Base-by-base conservation (phyloP, 2,113 vertebrate genomes). In the Corythornis vintsioides region DNA sequence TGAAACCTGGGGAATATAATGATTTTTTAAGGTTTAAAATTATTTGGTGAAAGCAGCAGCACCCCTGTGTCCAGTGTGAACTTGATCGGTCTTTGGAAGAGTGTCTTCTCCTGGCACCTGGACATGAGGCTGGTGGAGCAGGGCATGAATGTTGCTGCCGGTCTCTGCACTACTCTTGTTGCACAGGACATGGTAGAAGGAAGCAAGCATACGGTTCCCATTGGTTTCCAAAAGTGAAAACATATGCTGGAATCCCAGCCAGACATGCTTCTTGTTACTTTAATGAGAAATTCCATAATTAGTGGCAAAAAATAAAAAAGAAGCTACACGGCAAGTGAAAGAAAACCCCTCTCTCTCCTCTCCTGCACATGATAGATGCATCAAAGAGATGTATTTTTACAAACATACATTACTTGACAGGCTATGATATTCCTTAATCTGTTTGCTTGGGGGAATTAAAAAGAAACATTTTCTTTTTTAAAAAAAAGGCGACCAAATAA, bases 251-350 rank as follows among this genome's bases (percentile, higher is more conserved):
- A 82, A 48, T 64, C 84, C 72, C 83, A 40, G 59, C 93, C 90
- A 78, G 94, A 84, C 2, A 0, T 24, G 91, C 95, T 84, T 56
- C 95, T 94, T 75, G 81, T 88, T 97, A 83, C 92, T 96, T 95
- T 96, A 96, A 97, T 88, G 92, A 97, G 95, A 86, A 97, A 95
- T 94, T 90, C 95, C 71, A 8, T 86, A 95, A 92, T 93, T 85
- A 92, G 93, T 83, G 90, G 83, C 66, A 85, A 87, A 92, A 95
- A 91, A 85, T 31, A 67, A 67, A 86, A 86, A 84, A 53, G 88
- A 77, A 89, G 72, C 80, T 29, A 35, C 2, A 4, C 57, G 82
- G 88, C 71, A 83, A 83, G 93, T 74, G 88, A 70, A 71, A 60
- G 76, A 64, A 87, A 89, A 82, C 21, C 67, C 73, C 57, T 38